Evolutionary conservation across 2,888 invertebrate species (phyloP).

Genomic region (Eumacrocentrus americanus): DNA sequence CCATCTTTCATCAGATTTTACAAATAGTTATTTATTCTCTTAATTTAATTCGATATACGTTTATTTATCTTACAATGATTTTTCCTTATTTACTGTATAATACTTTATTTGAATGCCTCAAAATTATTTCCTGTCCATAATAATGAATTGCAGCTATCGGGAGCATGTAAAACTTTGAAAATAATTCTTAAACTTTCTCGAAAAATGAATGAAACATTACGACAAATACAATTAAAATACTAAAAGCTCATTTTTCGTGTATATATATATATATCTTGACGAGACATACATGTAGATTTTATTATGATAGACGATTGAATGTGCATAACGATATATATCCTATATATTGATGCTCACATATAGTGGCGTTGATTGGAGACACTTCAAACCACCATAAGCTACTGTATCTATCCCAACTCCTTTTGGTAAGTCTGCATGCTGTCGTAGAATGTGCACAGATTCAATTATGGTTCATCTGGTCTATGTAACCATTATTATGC

Average conservation of each 20-base stretch:
- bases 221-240: neutral
- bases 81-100: conserved; percentile 17
- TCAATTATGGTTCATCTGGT: conserved; percentile 40
- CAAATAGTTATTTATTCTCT: conserved; percentile 3
- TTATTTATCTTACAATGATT: conserved; percentile 24
- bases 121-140: conserved; percentile 28
- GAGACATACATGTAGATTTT: neutral
- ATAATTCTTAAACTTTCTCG: neutral
- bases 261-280: neutral
- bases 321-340: conserved; percentile 46
- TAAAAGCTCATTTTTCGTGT: neutral
- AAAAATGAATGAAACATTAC: neutral
- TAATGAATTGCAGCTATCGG: conserved; percentile 2
- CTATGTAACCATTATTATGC: conserved; percentile 42
- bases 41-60: conserved; percentile 25
- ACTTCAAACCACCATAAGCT: conserved; percentile 67
- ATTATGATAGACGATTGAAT: conserved; percentile 32
- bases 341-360: conserved; percentile 53
- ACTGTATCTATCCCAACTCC: conserved; percentile 66
- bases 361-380: conserved; percentile 65
- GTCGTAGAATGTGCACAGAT: conserved; percentile 33
- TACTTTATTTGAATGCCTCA: conserved; percentile 41
- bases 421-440: conserved; percentile 64
- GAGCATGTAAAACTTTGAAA: conserved; percentile 14
- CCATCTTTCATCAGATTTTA: neutral